A percentile compares a stretch with the other conserved stretches of the same genome.
Evolutionary conservation across 2,797 vertebrate species (phyloP).

Genomic region (Spea hammondii): DNA sequence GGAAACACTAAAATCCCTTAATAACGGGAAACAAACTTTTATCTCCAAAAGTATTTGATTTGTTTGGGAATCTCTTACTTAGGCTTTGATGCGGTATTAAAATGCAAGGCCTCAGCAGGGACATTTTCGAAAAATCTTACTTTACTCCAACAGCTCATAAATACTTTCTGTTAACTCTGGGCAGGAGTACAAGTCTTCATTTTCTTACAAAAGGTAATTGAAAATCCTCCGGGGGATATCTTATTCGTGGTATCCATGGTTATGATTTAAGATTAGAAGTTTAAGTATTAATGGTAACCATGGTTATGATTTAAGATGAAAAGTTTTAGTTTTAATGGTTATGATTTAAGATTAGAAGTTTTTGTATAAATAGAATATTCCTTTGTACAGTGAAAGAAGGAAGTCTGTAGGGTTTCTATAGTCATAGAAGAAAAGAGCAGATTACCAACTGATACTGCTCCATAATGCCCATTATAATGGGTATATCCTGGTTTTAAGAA

Average conservation of each 20-base stretch:
- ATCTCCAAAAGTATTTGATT: too few relatives aligned
- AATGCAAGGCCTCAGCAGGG: constrained; percentile 18
- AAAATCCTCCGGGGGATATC: neutral
- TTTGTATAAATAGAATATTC: neutral
- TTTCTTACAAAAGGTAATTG: constrained; percentile 8
- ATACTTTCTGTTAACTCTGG: constrained; percentile 36
- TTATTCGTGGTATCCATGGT: constrained; percentile 9
- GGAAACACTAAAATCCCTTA: too few relatives aligned
- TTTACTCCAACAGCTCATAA: constrained; percentile 37
- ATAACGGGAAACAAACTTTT: too few relatives aligned
- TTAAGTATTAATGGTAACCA: constrained; percentile 1
- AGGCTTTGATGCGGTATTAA: constrained; percentile 19
- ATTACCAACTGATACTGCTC: too few relatives aligned
- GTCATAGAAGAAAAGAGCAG: too few relatives aligned
- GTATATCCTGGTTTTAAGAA: too few relatives aligned
- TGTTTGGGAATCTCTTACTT: neutral
- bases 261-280: neutral
- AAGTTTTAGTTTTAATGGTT: neutral
- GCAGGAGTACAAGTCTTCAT: neutral
- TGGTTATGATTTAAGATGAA: neutral
- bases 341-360: neutral
- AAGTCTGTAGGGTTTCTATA: too few relatives aligned
- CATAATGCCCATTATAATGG: too few relatives aligned
- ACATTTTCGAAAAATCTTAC: constrained; percentile 5
- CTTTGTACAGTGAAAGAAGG: too few relatives aligned